Conservation (phyloP, 2,113 vertebrate genomes). For the Plectropomus leopardus region DNA sequence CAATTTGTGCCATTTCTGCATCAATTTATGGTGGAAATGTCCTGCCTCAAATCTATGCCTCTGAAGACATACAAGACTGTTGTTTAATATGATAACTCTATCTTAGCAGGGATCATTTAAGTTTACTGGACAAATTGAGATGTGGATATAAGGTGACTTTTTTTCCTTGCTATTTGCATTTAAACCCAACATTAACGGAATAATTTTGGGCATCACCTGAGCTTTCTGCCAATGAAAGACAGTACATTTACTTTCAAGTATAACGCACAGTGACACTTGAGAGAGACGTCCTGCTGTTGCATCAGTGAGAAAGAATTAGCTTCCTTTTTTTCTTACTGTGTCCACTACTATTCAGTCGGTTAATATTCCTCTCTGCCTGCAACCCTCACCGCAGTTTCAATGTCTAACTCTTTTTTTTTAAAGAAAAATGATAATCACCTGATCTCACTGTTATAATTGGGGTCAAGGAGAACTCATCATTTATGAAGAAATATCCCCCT, state of each 20-base stretch:
- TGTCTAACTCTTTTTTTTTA: slow-evolving; percentile 19
- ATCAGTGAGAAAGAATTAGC: slow-evolving; percentile 12
- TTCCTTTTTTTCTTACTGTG: slow-evolving; percentile 1
- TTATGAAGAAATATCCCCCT: slow-evolving; percentile 63
- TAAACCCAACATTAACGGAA: not conserved
- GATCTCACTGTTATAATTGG: slow-evolving; percentile 72
- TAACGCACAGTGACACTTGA: slow-evolving; percentile 36
- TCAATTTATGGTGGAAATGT: no score
- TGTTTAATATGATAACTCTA: not conserved
- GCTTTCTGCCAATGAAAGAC: slow-evolving; percentile 12
- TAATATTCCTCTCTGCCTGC: slow-evolving; percentile 17
- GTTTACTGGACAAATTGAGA: not conserved
- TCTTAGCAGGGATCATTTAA: not conserved
- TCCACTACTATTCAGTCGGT: slow-evolving; percentile 32
- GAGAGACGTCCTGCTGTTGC: not conserved
- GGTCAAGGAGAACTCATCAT: slow-evolving; percentile 76
- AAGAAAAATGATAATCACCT: slow-evolving; percentile 59
- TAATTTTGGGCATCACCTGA: slow-evolving; percentile 13
- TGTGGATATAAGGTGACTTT: not conserved
- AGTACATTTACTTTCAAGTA: not conserved
- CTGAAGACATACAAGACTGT: not conserved
- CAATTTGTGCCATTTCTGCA: no score
- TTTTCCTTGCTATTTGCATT: not conserved
- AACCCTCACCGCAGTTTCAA: slow-evolving; percentile 23
- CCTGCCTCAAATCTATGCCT: no score